phyloP scores from a whole-genome alignment of 1,140 invertebrate genomes.

The Xylocopa sonorina region DNA sequence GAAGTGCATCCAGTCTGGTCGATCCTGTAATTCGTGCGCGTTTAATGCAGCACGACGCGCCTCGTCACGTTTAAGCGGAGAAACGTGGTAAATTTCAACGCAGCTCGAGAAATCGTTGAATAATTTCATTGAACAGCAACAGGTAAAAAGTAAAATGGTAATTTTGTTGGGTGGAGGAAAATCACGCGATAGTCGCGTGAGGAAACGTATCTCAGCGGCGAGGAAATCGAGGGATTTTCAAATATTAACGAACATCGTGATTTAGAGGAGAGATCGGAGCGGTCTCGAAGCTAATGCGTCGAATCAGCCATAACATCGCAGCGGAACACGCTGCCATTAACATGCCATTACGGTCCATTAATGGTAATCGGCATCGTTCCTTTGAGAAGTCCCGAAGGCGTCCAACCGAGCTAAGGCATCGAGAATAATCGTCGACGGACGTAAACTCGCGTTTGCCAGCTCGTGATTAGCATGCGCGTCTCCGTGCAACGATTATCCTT shows the following conservation, averaged over 20 bases:
- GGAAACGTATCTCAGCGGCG: too few relatives aligned
- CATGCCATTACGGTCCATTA: conserved; percentile 73
- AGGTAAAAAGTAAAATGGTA: too few relatives aligned
- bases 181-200: not conserved
- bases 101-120: too few relatives aligned
- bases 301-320: conserved; percentile 22
- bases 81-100: too few relatives aligned
- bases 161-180: not conserved
- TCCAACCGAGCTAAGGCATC: conserved; percentile 39
- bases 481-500: conserved; percentile 2
- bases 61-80: too few relatives aligned
- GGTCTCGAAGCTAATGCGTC: not conserved
- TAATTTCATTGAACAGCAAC: too few relatives aligned
- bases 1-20: too few relatives aligned
- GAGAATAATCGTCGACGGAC: conserved; percentile 44
- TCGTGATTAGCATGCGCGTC: conserved; percentile 47
- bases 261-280: conserved; percentile 13
- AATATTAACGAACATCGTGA: conserved; percentile 23
- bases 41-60: too few relatives aligned
- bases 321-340: conserved; percentile 48
- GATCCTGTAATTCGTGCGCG: too few relatives aligned
- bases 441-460: conserved; percentile 19
- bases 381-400: conserved; percentile 64
- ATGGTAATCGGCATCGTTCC: conserved; percentile 73
- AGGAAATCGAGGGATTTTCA: not conserved